A percentile compares a stretch with the other conserved stretches of the same genome.
These are phyloP conservation scores for Cepaea hortensis DNA, from an alignment of 2,888 invertebrate species.

Conservation along the genomic window DNA sequence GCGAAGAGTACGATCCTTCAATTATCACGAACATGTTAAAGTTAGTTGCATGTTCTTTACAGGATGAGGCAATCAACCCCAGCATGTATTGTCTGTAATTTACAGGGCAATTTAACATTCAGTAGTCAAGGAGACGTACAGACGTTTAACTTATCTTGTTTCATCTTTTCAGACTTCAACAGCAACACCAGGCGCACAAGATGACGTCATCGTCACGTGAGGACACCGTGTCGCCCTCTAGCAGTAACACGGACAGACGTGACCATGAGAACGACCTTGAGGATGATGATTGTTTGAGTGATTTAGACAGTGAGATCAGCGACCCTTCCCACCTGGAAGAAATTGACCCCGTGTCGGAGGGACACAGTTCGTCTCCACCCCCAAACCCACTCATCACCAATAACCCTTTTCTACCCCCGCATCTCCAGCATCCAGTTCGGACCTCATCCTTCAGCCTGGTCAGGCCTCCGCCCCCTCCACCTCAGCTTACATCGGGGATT, in stretches of 20 bases:
- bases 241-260: slow-evolving; percentile 48
- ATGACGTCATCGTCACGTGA: slow-evolving; percentile 46
- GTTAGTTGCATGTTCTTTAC: no score
- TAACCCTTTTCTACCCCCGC: slow-evolving; percentile 48
- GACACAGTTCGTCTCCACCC: slow-evolving; percentile 28
- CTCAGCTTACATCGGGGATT: slow-evolving; percentile 15
- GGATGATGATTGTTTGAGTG: slow-evolving; percentile 53
- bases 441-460: slow-evolving; percentile 34
- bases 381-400: slow-evolving; percentile 48
- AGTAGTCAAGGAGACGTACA: neutral
- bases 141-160: neutral
- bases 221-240: slow-evolving; percentile 51
- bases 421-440: slow-evolving; percentile 45
- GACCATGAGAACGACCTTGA: slow-evolving; percentile 53
- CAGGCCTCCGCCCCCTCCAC: slow-evolving; percentile 42
- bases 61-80: no score
- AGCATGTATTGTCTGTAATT: no score
- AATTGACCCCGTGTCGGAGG: slow-evolving; percentile 46
- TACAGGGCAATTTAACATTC: neutral
- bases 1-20: no score
- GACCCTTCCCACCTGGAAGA: slow-evolving; percentile 47
- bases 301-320: slow-evolving; percentile 50
- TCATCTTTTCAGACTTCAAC: slow-evolving; percentile 48
- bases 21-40: no score
- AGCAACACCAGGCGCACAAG: slow-evolving; percentile 50